A percentile compares a stretch with the other conserved stretches of the same genome.
Conservation (phyloP, 2,888 invertebrate species). For the Orthosia gothica region DNA sequence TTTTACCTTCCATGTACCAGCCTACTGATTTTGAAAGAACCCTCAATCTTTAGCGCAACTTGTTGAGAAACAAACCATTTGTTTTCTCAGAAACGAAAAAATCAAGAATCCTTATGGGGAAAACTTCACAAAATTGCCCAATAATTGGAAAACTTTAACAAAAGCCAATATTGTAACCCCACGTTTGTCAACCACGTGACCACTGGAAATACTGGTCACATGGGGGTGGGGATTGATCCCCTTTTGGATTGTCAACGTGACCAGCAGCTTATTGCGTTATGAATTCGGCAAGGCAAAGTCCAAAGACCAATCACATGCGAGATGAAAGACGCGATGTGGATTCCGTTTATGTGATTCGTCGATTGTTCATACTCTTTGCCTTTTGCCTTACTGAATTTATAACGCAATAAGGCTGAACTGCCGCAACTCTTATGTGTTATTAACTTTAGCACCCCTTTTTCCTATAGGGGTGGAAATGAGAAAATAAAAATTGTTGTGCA, state of each 20-base stretch:
- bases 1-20: not conserved
- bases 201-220: not conserved
- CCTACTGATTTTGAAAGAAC: not conserved
- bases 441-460: conserved; percentile 7
- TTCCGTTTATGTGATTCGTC: too few species aligned
- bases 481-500: not conserved
- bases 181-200: conserved; percentile 35
- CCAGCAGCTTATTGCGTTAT: not conserved
- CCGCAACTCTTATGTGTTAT: conserved; percentile 7
- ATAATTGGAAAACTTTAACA: not conserved
- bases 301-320: too few species aligned
- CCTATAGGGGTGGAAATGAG: not conserved
- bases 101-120: not conserved
- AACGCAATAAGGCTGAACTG: too few species aligned
- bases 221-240: not conserved
- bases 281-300: too few species aligned
- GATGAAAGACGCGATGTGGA: too few species aligned
- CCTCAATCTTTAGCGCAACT: not conserved
- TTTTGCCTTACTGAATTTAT: too few species aligned
- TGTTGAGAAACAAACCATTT: not conserved
- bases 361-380: too few species aligned
- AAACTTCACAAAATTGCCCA: too few species aligned
- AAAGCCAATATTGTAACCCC: not conserved
- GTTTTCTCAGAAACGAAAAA: not conserved
- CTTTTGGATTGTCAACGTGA: conserved; percentile 42